phyloP scores from a whole-genome alignment of 1,140 invertebrate species.

The Drosophila pruinosa region DNA sequence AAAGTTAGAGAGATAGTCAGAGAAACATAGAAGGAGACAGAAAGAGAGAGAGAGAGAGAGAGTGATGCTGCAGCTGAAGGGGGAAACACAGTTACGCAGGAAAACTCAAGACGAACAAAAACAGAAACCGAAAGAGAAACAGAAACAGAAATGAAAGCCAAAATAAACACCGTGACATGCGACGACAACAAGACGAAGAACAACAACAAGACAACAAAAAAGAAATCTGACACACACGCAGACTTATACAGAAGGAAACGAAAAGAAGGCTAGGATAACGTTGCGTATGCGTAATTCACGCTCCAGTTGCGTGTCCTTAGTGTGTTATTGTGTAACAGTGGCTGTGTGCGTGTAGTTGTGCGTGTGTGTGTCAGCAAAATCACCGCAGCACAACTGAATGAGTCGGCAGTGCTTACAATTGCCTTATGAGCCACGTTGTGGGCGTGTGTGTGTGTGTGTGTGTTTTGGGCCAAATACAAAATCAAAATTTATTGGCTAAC shows the following conservation, averaged over 20 bases:
- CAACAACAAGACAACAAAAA: conserved; percentile 19
- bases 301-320: conserved; percentile 70
- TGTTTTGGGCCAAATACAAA: conserved; percentile 35
- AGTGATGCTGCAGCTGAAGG: conserved; percentile 35
- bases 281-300: conserved; percentile 80
- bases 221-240: conserved; percentile 6
- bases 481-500: conserved; percentile 44
- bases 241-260: conserved; percentile 44
- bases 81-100: conserved; percentile 56
- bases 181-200: conserved; percentile 57
- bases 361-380: conserved; percentile 59
- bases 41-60: conserved; percentile 14
- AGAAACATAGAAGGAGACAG: conserved; percentile 13
- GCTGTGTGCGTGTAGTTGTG: conserved; percentile 13
- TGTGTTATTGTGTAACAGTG: conserved; percentile 26
- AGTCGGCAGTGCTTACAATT: conserved; percentile 14
- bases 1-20: conserved; percentile 16
- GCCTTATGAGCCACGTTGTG: conserved; percentile 20
- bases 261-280: conserved; percentile 62
- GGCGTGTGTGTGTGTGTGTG: conserved; percentile 18
- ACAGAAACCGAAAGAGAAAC: conserved; percentile 25
- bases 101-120: conserved; percentile 34
- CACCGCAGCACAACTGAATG: conserved; percentile 51
- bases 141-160: conserved; percentile 56
- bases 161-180: conserved; percentile 74